Conservation (phyloP, 2,888 invertebrate genomes). For the Lypha dubia region DNA sequence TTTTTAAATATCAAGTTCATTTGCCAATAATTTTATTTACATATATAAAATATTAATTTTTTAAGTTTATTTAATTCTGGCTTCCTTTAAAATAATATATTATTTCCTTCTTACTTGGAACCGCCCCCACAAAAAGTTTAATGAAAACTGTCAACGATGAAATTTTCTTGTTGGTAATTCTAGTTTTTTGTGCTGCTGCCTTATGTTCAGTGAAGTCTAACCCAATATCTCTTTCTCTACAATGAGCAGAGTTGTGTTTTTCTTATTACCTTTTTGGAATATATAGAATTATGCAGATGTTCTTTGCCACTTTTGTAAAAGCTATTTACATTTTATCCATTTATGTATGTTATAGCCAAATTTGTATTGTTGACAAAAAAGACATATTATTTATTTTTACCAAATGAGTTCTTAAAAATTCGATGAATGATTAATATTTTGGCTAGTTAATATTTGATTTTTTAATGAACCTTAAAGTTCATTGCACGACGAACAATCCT, state of each 20-base stretch:
- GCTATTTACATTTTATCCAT: too few relatives aligned
- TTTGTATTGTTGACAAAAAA: too few relatives aligned
- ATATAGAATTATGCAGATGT: constrained; percentile 43
- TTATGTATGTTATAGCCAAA: too few relatives aligned
- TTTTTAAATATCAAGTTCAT: neutral
- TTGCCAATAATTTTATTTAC: constrained; percentile 18
- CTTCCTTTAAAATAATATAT: neutral
- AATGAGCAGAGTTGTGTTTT: constrained; percentile 48
- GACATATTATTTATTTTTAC: too few relatives aligned
- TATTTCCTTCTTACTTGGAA: constrained; percentile 52
- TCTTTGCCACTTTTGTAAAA: constrained; percentile 46
- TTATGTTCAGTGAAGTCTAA: constrained; percentile 52
- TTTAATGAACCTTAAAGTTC: too few relatives aligned
- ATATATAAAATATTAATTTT: neutral
- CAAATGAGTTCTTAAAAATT: too few relatives aligned
- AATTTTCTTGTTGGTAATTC: constrained; percentile 60
- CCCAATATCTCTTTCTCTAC: neutral
- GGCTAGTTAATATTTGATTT: too few relatives aligned
- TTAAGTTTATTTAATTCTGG: constrained; percentile 6
- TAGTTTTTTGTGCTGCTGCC: constrained; percentile 5
- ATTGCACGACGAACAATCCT: too few relatives aligned
- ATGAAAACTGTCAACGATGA: constrained; percentile 67
- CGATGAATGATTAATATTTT: too few relatives aligned
- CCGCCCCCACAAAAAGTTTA: constrained; percentile 75
- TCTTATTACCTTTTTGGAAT: neutral